Evolutionary conservation across 2,797 vertebrate genomes (phyloP), one percentile per base, ranked within the genome.

Genomic region (Enteromius trimaculatus): DNA sequence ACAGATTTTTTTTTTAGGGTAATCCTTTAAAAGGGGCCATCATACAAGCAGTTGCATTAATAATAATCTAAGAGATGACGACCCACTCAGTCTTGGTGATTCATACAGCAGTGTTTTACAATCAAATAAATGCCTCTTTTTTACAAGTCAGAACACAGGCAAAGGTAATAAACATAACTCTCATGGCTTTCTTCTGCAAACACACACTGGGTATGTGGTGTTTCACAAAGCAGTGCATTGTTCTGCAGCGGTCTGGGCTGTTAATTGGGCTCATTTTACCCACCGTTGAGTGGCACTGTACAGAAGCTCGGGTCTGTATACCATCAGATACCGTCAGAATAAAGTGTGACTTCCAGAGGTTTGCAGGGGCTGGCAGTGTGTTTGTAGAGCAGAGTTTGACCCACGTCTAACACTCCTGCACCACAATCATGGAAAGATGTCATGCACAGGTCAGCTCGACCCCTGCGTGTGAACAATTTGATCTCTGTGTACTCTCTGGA

Each of bases 331-430:
- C 88, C 77, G 89, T 89, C 84, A 84, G 90, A 91, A 92, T 89
- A 81, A 86, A 92, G 92, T 91, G 93, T 90, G 92, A 93, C 91
- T 93, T 94, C 92, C 92, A 92, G 86, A 85, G 84, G 87, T 84
- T 86, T 83, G 80, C 64, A 86, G 85, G 87, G 60, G 84, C 82
- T 88, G 93, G 90, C 89, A 86, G 85, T 69, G 6, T n/a, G 53
- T 84, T 85, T 82, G 60, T 80, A 79, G 44, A 68, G 64, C 39
- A 75, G 78, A 8, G 80, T 51, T 65, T 42, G 51, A 72, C 90
- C 84, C 87, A 89, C 87, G 62, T 89, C 86, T 89, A 87, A 81
- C 90, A 86, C 77, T 66, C 44, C 66, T 16, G 21, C 80, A 87
- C 86, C 87, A 89, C 85, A 92, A 85, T 80, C 84, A 92, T 23